Evolutionary conservation across 2,888 invertebrate genomes (phyloP), one percentile per base, ranked within the genome.

Genomic region (Drosophila birchii): DNA sequence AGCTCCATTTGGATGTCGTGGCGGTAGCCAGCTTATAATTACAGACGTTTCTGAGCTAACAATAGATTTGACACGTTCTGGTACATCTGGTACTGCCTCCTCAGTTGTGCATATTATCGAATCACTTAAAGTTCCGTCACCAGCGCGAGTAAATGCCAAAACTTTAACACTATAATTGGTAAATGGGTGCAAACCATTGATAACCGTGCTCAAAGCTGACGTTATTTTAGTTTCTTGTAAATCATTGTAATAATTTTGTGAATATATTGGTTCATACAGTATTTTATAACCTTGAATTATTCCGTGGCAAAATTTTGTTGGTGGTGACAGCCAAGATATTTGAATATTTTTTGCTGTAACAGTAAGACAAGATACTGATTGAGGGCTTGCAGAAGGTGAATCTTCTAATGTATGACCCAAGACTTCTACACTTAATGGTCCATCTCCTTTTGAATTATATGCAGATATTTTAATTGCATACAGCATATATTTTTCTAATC

Each of bases 401-500:
- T 23, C 23, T 23, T 23, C 23, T 23, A 23, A 23, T 23, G 23
- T 23, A 23, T 23, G 23, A 23, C 23, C 23, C 23, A 23, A 23
- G 4, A 4, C 23, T 23, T 23, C 23, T 23, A 4, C 23, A 23
- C 23, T 23, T 23, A 23, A 23, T 23, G 23, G 23, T 23, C 23
- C 23, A 23, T 23, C 23, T 23, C 23, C 23, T 23, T 23, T 23
- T 23, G 4, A 23, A 23, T 23, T 23, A 23, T 3, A 23, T 23
- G 23, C 23, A 23, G 23, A 23, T 23, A 23, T 95, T 2, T 96
- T 94, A 11, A 97, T 94, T 62, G 95, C 95, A 91, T 97, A 97
- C 57, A 96, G 95, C 0, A 97, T 96, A 90, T 96, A 97, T 89
- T 96, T 96, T 67, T 95, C 94, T 32, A 96, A 92, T 0, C 95